Evolutionary conservation across 2,888 invertebrate species (phyloP), one percentile per base, ranked within the genome.

Genomic region (Noctua pronuba): DNA sequence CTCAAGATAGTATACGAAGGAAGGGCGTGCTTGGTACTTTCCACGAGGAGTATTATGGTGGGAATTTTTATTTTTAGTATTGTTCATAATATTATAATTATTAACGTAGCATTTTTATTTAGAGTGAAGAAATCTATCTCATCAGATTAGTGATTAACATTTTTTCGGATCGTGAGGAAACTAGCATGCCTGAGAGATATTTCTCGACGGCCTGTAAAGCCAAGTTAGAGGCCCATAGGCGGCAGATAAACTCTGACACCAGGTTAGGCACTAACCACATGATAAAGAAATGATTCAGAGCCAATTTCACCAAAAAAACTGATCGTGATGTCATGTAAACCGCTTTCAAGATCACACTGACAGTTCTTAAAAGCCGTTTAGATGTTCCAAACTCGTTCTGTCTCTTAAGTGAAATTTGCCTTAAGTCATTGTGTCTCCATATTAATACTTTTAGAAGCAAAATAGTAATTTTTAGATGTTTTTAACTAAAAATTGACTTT

Each of bases 41-140:
- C 52, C 95, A 95, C 80, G 96, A 96, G 81, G 96, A 96, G 80
- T 91, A 91, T 84, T 93, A 93, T 80, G 95, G 95, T 95, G 84
- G 31, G 93, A 64, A 2, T 31, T 65, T 31, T 76, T 88, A 31
- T 80, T 58, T 74, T 16, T 58, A 55, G n/a, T n/a, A 6, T 5
- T 55, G 58, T 28, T 55, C 28, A 55, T 6, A 16, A n/a, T 55
- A n/a, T n/a, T 55, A 55, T 11, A 55, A 13, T 55, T 55, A 55
- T 6, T 58, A 58, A 16, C 58, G 16, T 16, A 58, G 16, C 16
- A 16, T 28, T 55, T 52, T n/a, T 55, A 16, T n/a, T 5, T 18
- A 31, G 18, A 1, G 31, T 18, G 8, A 31, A 60, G 18, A 60
- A 18, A 18, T 28, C 1, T 16, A 28, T 58, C 16, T 8, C 28